These are phyloP conservation scores for Melanaphis sacchari DNA, from an alignment of 1,140 invertebrate species.

Conservation along the genomic window DNA sequence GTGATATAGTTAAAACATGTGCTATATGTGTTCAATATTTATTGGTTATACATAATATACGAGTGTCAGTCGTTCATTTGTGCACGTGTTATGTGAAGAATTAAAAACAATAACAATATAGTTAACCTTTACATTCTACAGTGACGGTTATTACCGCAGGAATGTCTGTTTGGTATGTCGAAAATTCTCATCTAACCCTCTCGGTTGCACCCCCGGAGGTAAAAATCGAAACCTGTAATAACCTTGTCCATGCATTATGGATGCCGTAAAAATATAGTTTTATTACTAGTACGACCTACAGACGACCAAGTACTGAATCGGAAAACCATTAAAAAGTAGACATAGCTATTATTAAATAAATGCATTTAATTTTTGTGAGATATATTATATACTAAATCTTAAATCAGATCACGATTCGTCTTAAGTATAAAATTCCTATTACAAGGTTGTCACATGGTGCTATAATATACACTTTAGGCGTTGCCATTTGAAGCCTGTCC, in stretches of 20 bases:
- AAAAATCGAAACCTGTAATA: conserved; percentile 25
- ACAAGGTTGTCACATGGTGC: conserved; percentile 42
- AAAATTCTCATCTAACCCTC: conserved; percentile 16
- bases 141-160: background rate
- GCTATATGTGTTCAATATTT: background rate
- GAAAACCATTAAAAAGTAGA: conserved; percentile 42
- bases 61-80: background rate
- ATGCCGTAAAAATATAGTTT: conserved; percentile 17
- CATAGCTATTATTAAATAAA: background rate
- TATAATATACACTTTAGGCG: conserved; percentile 22
- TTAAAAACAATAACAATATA: background rate
- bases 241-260: background rate
- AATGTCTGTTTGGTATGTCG: conserved; percentile 14
- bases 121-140: conserved; percentile 39
- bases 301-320: background rate
- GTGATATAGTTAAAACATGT: background rate
- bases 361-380: background rate
- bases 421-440: background rate
- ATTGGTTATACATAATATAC: background rate
- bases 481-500: conserved; percentile 20
- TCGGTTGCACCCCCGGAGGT: conserved; percentile 37
- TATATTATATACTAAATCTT: background rate
- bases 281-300: conserved; percentile 11
- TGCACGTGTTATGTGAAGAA: background rate
- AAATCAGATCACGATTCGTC: conserved; percentile 47